Evolutionary conservation across 2,797 vertebrate genomes (phyloP).

Genomic region (Amblyopsis hoosieri): DNA sequence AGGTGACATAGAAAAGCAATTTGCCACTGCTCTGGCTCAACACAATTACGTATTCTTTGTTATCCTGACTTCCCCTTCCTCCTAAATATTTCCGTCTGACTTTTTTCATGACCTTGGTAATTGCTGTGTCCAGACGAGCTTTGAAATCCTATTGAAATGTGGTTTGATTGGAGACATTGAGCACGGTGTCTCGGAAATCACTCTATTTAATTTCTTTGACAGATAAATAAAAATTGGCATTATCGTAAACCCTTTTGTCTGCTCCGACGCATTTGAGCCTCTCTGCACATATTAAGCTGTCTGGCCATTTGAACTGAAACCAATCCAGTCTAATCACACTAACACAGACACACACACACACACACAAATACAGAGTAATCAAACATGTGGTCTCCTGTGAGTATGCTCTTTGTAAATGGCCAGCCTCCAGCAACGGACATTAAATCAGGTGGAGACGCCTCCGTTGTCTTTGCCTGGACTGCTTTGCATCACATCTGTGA

Average conservation of each 20-base stretch:
- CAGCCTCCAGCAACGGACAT: conserved; percentile 9
- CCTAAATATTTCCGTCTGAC: conserved; percentile 3
- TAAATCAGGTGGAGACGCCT: conserved; percentile 33
- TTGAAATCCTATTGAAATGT: conserved; percentile 12
- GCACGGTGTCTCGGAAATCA: not conserved
- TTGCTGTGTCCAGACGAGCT: not conserved
- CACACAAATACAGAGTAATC: conserved; percentile 43
- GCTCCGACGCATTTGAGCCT: conserved; percentile 38
- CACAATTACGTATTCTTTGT: conserved; percentile 1
- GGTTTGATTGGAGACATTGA: conserved; percentile 33
- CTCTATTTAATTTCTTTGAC: conserved; percentile 57
- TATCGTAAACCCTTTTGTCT: conserved; percentile 43
- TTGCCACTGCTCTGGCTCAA: no score
- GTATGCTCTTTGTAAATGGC: conserved; percentile 26
- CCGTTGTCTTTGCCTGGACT: conserved; percentile 37
- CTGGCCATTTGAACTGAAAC: conserved; percentile 29
- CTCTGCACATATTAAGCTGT: conserved; percentile 54
- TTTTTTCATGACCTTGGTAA: conserved; percentile 7
- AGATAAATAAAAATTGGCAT: conserved; percentile 52
- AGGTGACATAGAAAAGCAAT: not conserved
- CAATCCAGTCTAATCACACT: not conserved
- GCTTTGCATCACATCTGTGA: conserved; percentile 45
- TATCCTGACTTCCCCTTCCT: conserved; percentile 2
- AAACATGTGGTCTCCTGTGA: conserved; percentile 23
- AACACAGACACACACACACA: conserved; percentile 5